These are phyloP conservation scores for Cephus pygmeus DNA, from an alignment of 2,888 invertebrate genomes.

Conservation along the genomic window DNA sequence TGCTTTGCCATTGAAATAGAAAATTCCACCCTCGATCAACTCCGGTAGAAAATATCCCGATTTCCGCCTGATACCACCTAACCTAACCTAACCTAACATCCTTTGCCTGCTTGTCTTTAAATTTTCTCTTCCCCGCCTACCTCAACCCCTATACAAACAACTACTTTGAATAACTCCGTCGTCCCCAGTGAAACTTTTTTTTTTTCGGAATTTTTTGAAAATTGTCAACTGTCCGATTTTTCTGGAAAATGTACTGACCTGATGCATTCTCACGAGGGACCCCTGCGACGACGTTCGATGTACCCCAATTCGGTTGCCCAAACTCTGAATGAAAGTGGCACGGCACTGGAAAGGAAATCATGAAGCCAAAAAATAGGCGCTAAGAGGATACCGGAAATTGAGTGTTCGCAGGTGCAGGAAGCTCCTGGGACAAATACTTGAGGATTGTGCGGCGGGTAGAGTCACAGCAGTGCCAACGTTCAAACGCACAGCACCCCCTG, in stretches of 20 bases:
- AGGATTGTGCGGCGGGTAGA: not conserved
- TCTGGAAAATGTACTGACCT: not conserved
- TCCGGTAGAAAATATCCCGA: not conserved
- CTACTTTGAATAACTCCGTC: not conserved
- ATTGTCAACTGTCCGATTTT: not conserved
- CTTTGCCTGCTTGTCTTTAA: not conserved
- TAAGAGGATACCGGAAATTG: not conserved
- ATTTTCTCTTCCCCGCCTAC: not conserved
- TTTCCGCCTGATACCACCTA: not conserved
- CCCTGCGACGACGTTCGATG: not conserved
- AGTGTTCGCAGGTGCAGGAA: constrained; percentile 14
- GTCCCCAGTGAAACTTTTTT: not conserved
- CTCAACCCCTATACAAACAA: not conserved
- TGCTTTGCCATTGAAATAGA: not conserved
- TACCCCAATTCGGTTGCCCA: not conserved
- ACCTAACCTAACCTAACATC: not conserved
- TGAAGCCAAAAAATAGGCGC: not conserved
- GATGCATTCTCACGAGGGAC: not conserved
- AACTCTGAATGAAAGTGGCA: not conserved
- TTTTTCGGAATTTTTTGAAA: no score
- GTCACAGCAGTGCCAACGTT: not conserved
- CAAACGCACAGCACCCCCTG: not conserved
- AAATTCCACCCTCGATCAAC: not conserved
- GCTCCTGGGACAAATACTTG: constrained; percentile 17
- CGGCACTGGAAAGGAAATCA: not conserved